A percentile compares a stretch with the other conserved stretches of the same genome.
These are phyloP conservation scores for Sialis lutaria DNA, from an alignment of 2,888 invertebrate species.

Conservation along the genomic window DNA sequence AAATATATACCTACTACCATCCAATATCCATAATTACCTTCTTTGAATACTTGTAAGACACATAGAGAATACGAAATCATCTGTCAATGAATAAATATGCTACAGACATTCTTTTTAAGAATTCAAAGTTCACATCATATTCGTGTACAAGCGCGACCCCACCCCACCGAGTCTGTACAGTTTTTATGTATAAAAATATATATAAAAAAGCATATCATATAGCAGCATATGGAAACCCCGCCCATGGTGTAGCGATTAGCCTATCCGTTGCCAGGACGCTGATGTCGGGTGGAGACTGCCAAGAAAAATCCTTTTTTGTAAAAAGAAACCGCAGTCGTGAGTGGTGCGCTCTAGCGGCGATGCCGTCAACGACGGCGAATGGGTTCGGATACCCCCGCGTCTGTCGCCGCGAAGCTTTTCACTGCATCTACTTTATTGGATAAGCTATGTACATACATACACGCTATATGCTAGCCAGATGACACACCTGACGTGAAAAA, in stretches of 20 bases:
- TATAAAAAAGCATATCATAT: slow-evolving; percentile 1
- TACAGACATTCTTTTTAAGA: no score
- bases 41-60: no score
- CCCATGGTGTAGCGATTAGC: slow-evolving; percentile 26
- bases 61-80: no score
- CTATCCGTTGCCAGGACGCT: slow-evolving; percentile 19
- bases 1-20: no score
- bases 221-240: slow-evolving; percentile 17
- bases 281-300: slow-evolving; percentile 28
- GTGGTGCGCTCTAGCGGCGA: slow-evolving; percentile 24
- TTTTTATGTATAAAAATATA: background rate
- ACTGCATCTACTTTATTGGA: background rate
- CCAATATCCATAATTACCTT: no score
- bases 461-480: background rate
- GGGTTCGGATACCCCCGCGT: background rate
- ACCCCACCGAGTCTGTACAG: no score
- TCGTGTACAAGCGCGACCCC: no score
- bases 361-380: slow-evolving; percentile 23
- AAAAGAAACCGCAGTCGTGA: slow-evolving; percentile 27
- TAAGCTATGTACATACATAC: no score
- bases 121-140: no score
- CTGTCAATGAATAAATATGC: no score
- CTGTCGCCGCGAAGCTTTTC: background rate
- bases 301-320: slow-evolving; percentile 28
- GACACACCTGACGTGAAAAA: background rate